Evolutionary conservation across 92 coral and sea anemone genomes (phyloP), one percentile per base, ranked within the genome.

Genomic region (Umimayanthus chanpuru): DNA sequence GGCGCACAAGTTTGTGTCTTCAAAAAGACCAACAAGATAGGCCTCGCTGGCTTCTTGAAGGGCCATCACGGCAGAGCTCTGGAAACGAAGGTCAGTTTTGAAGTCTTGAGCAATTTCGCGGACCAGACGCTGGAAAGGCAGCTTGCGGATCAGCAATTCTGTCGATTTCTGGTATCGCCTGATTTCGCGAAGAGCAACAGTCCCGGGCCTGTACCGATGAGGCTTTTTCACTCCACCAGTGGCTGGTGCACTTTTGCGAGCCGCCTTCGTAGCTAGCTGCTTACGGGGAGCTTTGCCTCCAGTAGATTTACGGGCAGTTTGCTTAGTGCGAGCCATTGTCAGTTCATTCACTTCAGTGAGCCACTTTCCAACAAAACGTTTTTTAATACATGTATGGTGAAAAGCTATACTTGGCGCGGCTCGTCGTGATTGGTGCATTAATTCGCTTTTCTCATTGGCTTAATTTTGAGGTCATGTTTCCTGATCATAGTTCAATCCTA

Each of bases 211-310:
- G 85, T 96, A 96, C 68, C 99, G 94, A 94, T 96, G 98, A 50
- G 99, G 98, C 87, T 96, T 96, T 90, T 95, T 96, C 67, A 96
- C 98, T 73, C 98, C 98, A 23, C 98, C 98, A 47, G 98, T 96
- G 15, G 98, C 94, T 67, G 98, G 98, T 15, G 98, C 98, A 79
- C 98, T n/a, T n/a, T n/a, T n/a, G n/a, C n/a, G n/a, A n/a, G n/a
- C n/a, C n/a, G n/a, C n/a, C n/a, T n/a, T n/a, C n/a, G n/a, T n/a
- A n/a, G n/a, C n/a, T n/a, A n/a, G n/a, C n/a, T n/a, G n/a, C n/a
- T n/a, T n/a, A n/a, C n/a, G n/a, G n/a, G n/a, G n/a, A n/a, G n/a
- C n/a, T n/a, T n/a, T n/a, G n/a, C n/a, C n/a, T n/a, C n/a, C n/a
- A n/a, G n/a, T n/a, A n/a, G n/a, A n/a, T n/a, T n/a, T n/a, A n/a